phyloP scores from a whole-genome alignment of 1,140 invertebrate species.

The Hormaphis cornu region DNA sequence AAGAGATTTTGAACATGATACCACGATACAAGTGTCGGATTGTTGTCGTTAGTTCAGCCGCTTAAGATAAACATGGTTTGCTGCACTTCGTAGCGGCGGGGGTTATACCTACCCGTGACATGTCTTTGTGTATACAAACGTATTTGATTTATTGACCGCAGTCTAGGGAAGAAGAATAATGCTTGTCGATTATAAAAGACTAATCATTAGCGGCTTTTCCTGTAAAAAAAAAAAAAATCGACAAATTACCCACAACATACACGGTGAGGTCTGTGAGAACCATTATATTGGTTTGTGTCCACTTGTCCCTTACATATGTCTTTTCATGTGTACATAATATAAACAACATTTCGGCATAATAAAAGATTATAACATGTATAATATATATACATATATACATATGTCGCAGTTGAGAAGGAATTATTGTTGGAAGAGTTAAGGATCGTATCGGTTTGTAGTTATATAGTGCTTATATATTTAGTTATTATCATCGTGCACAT shows the following conservation, averaged over 20 bases:
- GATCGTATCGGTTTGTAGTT: not conserved
- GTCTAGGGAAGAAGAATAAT: slow-evolving; percentile 21
- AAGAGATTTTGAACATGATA: not conserved
- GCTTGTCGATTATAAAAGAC: slow-evolving; percentile 12
- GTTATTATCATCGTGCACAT: not conserved
- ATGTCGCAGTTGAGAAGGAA: not conserved
- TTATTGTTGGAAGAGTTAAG: slow-evolving; percentile 16
- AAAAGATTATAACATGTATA: too few species aligned
- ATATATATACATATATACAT: too few species aligned
- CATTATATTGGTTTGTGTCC: slow-evolving; percentile 18
- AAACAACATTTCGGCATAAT: slow-evolving; percentile 15
- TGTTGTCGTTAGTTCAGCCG: slow-evolving; percentile 22
- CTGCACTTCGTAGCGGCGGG: not conserved
- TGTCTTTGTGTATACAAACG: not conserved
- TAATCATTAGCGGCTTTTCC: slow-evolving; percentile 26
- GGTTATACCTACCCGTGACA: slow-evolving; percentile 5
- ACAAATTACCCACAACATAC: slow-evolving; percentile 29
- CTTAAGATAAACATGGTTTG: slow-evolving; percentile 15
- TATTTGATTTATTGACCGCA: slow-evolving; percentile 18
- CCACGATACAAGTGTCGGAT: slow-evolving; percentile 4
- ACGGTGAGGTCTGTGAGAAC: not conserved
- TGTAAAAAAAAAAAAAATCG: slow-evolving; percentile 21
- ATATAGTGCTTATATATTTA: not conserved
- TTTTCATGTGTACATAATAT: too few species aligned
- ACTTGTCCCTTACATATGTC: slow-evolving; percentile 15